A percentile compares a stretch with the other conserved stretches of the same genome.
Conservation (phyloP, 1,140 invertebrate species). For the Drosophila orosa region DNA sequence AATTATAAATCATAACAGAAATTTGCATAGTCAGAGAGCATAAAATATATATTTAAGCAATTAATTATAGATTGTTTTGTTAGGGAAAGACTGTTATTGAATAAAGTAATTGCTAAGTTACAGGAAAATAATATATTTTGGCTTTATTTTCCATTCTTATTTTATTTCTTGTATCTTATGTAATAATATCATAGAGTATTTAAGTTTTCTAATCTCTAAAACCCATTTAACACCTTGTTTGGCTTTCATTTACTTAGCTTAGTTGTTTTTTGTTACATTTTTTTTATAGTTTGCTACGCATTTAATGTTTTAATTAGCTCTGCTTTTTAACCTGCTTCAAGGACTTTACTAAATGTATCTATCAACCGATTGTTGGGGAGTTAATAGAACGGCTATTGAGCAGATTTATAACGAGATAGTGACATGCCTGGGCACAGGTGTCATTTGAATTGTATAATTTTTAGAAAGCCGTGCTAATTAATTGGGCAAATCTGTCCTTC, state of each 20-base stretch:
- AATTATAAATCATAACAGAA: not conserved
- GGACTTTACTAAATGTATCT: constrained; percentile 50
- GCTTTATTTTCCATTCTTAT: too few species aligned
- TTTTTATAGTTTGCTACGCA: constrained; percentile 62
- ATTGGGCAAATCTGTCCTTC: constrained; percentile 42
- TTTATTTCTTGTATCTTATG: not conserved
- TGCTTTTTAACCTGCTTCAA: constrained; percentile 53
- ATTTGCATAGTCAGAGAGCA: not conserved
- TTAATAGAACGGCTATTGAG: constrained; percentile 57
- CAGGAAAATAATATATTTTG: not conserved
- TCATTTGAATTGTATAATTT: constrained; percentile 52
- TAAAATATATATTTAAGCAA: not conserved
- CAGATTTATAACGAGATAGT: constrained; percentile 55
- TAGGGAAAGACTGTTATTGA: not conserved
- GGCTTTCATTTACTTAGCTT: constrained; percentile 30
- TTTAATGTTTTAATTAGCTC: constrained; percentile 81
- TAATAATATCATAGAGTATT: constrained; percentile 10
- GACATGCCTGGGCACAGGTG: constrained; percentile 54
- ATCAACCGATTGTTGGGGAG: constrained; percentile 45
- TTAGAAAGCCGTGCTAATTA: constrained; percentile 56
- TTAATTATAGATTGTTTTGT: not conserved
- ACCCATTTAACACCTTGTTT: constrained; percentile 3
- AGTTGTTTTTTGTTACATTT: constrained; percentile 19
- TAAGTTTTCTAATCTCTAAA: not conserved
- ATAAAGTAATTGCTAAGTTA: not conserved